Base-by-base conservation (phyloP, 2,113 vertebrate genomes). In the Lepus europaeus region DNA sequence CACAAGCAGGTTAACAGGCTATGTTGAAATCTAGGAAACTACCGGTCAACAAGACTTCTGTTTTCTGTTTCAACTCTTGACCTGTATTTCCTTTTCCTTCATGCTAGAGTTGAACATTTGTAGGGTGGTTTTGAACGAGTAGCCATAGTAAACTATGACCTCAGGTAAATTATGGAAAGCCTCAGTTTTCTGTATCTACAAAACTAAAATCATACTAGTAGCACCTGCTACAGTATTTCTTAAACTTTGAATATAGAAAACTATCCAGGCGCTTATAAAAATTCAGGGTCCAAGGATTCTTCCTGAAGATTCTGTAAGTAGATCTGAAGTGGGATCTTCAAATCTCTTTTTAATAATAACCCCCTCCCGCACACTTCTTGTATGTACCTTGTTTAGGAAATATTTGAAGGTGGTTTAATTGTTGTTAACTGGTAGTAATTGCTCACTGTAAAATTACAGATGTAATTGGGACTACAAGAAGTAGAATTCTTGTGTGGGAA, bases 1-100 rank as follows among this genome's bases (percentile, higher is more conserved):
- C 70, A 82, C 13, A 73, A 78, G 29, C 74, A 81, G 64, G 63
- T 66, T 87, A 89, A 45, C 74, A 94, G 64, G 49, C 13, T 29
- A 89, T 61, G 14, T 89, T 79, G 84, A 89, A 84, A 84, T 95
- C 83, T 80, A 63, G 84, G 84, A 86, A 96, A 33, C 63, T 25
- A 19, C 16, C 68, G 53, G 16, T 85, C 87, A 96, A 8, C 66
- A 63, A 89, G 79, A 91, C 29, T 11, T 90, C 20, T 72, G 49
- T 36, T 93, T 89, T 82, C 16, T 23, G 19, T 77, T 91, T 95
- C 59, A 78, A 0, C 39, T 74, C 11, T 91, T 93, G 29, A 59
- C 22, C 59, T n/a, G 22, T 66, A 25, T 49, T 93, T 85, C 4
- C 45, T 64, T 87, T 91, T 88, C 84, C 56, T 94, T 49, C 59